A percentile compares a stretch with the other conserved stretches of the same genome.
These are phyloP conservation scores for Pediacus dermestoides DNA, from an alignment of 2,888 invertebrate species.

Conservation along the genomic window DNA sequence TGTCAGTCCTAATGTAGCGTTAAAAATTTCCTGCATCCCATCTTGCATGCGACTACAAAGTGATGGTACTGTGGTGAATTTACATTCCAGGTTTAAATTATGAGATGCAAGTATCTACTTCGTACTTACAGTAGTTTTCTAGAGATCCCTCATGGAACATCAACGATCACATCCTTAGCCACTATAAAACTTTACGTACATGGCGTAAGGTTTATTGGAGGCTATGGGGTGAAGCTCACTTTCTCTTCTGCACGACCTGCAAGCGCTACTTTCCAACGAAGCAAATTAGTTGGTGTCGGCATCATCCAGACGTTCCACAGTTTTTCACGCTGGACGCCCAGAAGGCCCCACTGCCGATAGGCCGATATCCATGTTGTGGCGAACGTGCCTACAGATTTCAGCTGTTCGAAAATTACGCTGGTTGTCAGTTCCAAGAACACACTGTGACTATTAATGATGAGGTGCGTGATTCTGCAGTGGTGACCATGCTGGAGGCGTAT, in stretches of 20 bases:
- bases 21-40: slow-evolving; percentile 69
- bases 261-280: slow-evolving; percentile 73
- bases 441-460: slow-evolving; percentile 57
- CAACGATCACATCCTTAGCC: slow-evolving; percentile 71
- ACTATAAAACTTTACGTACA: slow-evolving; percentile 74
- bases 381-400: slow-evolving; percentile 78
- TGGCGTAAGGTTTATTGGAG: slow-evolving; percentile 92
- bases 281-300: slow-evolving; percentile 77
- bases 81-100: slow-evolving; percentile 71
- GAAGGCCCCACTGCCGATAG: slow-evolving; percentile 66
- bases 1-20: slow-evolving; percentile 66
- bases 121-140: slow-evolving; percentile 22
- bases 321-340: slow-evolving; percentile 67
- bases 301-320: slow-evolving; percentile 74
- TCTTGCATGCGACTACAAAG: slow-evolving; percentile 69
- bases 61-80: slow-evolving; percentile 68
- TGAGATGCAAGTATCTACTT: not conserved
- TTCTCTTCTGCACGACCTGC: slow-evolving; percentile 75
- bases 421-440: slow-evolving; percentile 76
- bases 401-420: slow-evolving; percentile 60
- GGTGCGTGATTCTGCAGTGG: slow-evolving; percentile 64
- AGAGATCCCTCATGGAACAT: slow-evolving; percentile 78
- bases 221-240: slow-evolving; percentile 89
- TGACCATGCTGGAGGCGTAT: slow-evolving; percentile 58
- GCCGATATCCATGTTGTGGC: slow-evolving; percentile 79